Evolutionary conservation across 1,140 invertebrate genomes (phyloP).

Genomic region (Cataglyphis hispanica): DNA sequence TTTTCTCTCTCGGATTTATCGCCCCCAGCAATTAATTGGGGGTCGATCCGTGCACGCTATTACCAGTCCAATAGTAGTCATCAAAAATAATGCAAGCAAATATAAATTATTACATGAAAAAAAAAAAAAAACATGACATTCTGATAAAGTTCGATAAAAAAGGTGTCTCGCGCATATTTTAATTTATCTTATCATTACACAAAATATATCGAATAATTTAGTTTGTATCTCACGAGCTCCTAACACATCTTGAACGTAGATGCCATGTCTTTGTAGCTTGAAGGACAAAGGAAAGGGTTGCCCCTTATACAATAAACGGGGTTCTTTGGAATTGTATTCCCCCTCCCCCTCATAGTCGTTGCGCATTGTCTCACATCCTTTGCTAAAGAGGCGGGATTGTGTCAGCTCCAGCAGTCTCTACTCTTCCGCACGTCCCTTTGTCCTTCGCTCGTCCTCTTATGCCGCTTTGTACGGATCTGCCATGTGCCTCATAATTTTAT

Average conservation of each 20-base stretch:
- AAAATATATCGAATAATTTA: slow-evolving; percentile 16
- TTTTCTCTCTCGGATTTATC: slow-evolving; percentile 70
- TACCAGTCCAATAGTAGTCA: slow-evolving; percentile 32
- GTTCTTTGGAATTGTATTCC: slow-evolving; percentile 75
- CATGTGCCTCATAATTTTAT: slow-evolving; percentile 60
- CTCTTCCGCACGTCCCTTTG: slow-evolving; percentile 60
- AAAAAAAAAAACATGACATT: not conserved
- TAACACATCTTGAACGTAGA: slow-evolving; percentile 32
- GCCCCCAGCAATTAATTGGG: slow-evolving; percentile 67
- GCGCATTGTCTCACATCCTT: slow-evolving; percentile 68
- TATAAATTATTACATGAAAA: slow-evolving; percentile 39
- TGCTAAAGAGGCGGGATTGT: slow-evolving; percentile 72
- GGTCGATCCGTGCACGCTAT: slow-evolving; percentile 50
- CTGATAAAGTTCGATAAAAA: slow-evolving; percentile 20
- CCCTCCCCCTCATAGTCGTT: slow-evolving; percentile 68
- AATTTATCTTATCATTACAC: not conserved
- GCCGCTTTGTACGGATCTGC: slow-evolving; percentile 27
- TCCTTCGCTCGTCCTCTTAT: slow-evolving; percentile 60
- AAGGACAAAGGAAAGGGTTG: slow-evolving; percentile 37
- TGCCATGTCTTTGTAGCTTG: slow-evolving; percentile 29
- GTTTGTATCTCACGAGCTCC: slow-evolving; percentile 5
- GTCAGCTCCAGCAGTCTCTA: slow-evolving; percentile 71
- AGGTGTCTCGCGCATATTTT: not conserved
- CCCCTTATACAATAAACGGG: slow-evolving; percentile 65
- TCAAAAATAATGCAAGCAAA: not conserved